Evolutionary conservation across 2,113 vertebrate species (phyloP).

Genomic region (rat (Rattus norvegicus)): GRCr8 NC_086023.1:42223501-42224000

Average conservation of each 20-base stretch:
- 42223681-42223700: not conserved
- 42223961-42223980: constrained; percentile 86
- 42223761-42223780: not conserved
- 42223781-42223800: not conserved
- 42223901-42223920: constrained; percentile 85
- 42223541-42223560: constrained; percentile 77
- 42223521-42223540: constrained; percentile 75
- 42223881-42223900: constrained; percentile 78
- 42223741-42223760: not conserved
- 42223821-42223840: constrained; percentile 60
- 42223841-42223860: constrained; percentile 56
- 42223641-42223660: constrained; percentile 44
- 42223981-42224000: constrained; percentile 82
- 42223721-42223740: not conserved
- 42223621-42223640: constrained; percentile 58
- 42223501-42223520: constrained; percentile 71
- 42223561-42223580: constrained; percentile 76
- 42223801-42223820: not conserved
- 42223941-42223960: constrained; percentile 85
- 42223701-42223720: not conserved
- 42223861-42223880: constrained; percentile 51
- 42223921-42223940: constrained; percentile 81
- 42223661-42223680: constrained; percentile 35
- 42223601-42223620: constrained; percentile 56
- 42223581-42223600: constrained; percentile 72